Conservation (phyloP, 2,797 vertebrate genomes). For the Macroramphosus scolopax region DNA sequence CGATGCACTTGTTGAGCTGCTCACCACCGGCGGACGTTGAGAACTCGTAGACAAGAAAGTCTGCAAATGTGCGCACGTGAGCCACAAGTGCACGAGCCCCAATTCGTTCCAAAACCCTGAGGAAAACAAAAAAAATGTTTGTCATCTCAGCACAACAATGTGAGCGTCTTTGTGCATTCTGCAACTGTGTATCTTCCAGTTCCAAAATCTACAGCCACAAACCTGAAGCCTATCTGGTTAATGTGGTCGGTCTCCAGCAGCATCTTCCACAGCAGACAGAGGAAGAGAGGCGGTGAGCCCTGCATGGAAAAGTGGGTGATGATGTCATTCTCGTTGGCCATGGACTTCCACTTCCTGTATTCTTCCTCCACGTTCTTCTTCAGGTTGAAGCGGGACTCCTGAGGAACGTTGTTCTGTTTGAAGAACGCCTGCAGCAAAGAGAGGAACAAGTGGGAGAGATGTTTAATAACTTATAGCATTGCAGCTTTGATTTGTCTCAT, state of each 20-base stretch:
- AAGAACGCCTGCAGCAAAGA: constrained; percentile 86
- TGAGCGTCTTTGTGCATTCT: no score
- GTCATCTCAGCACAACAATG: no score
- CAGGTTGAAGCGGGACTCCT: constrained; percentile 97
- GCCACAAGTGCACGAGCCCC: constrained; percentile 95
- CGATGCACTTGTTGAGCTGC: constrained; percentile 98
- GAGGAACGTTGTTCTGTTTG: constrained; percentile 97
- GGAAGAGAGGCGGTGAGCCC: constrained; percentile 92
- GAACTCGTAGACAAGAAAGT: constrained; percentile 98
- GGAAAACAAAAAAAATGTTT: neutral
- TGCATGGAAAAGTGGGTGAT: constrained; percentile 96
- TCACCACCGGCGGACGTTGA: constrained; percentile 96
- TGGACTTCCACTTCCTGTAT: constrained; percentile 98
- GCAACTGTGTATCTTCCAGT: no score
- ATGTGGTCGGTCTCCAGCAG: constrained; percentile 97
- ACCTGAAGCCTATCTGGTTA: constrained; percentile 90
- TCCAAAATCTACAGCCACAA: neutral
- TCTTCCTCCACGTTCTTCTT: constrained; percentile 99
- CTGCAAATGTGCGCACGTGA: constrained; percentile 95
- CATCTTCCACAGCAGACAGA: constrained; percentile 99
- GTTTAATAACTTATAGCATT: no score
- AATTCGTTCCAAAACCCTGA: constrained; percentile 93
- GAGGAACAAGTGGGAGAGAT: no score
- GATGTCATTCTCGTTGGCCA: constrained; percentile 96
- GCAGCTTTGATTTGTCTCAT: no score